These are phyloP conservation scores for Scolopax bukidnonensis DNA, from an alignment of 2,797 vertebrate genomes.

Conservation along the genomic window DNA sequence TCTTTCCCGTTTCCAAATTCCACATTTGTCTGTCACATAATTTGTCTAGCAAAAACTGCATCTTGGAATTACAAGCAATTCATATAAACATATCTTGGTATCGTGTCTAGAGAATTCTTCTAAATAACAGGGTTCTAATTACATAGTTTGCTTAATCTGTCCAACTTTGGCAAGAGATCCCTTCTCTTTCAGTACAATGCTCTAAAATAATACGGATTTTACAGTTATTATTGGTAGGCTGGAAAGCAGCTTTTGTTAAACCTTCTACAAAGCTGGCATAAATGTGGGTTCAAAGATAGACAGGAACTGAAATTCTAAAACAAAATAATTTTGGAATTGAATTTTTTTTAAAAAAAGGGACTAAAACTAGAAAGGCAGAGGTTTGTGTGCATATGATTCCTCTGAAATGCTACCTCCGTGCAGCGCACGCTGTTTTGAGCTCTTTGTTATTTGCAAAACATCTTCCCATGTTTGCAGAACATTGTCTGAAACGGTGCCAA, in stretches of 20 bases:
- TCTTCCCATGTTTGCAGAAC: not conserved
- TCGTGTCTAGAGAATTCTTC: not conserved
- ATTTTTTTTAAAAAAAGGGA: not conserved
- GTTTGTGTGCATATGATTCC: not conserved
- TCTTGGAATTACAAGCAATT: not conserved
- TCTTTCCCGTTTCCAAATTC: not conserved
- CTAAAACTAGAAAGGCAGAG: not conserved
- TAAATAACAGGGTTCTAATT: not conserved
- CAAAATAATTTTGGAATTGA: not conserved
- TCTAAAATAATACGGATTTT: not conserved
- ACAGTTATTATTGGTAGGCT: not conserved
- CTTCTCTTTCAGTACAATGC: not conserved
- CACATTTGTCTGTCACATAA: not conserved
- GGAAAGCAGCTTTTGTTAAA: not conserved
- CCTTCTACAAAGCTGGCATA: not conserved
- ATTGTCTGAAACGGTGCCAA: not conserved
- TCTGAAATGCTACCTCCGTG: fast-evolving
- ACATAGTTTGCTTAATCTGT: not conserved
- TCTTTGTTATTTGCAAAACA: not conserved
- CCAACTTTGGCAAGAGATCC: not conserved
- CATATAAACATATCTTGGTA: not conserved
- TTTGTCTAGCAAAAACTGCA: not conserved
- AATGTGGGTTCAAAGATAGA: not conserved
- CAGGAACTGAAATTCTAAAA: not conserved
- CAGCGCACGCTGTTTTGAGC: not conserved